Evolutionary conservation across 2,797 vertebrate species (phyloP).

Genomic region (Emys orbicularis): DNA sequence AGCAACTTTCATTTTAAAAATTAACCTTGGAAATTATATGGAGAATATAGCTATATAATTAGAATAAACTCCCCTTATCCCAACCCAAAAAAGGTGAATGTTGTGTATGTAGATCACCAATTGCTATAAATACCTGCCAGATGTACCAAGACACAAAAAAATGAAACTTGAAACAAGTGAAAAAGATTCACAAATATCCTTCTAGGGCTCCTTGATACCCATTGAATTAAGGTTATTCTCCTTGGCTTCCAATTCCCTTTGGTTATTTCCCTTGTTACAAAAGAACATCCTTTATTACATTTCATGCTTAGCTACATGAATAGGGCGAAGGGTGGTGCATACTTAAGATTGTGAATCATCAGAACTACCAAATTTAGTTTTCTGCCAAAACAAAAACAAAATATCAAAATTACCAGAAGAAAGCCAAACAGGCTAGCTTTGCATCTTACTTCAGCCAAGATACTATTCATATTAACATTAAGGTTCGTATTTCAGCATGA

Average conservation of each 20-base stretch:
- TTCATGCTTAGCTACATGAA: background rate
- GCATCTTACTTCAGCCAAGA: slow-evolving; percentile 15
- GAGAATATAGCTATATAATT: background rate
- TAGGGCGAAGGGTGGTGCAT: background rate
- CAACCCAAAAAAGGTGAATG: background rate
- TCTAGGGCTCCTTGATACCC: background rate
- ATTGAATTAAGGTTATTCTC: background rate
- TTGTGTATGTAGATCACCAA: background rate
- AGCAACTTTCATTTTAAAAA: background rate
- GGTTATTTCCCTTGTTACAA: background rate
- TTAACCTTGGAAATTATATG: background rate
- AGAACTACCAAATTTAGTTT: slow-evolving; percentile 4
- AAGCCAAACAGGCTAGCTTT: background rate
- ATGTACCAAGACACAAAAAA: background rate
- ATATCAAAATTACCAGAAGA: background rate
- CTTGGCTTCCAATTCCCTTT: background rate
- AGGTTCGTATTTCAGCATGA: slow-evolving; percentile 47
- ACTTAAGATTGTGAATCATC: background rate
- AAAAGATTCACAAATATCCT: background rate
- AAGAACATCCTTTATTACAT: background rate
- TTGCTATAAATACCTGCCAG: background rate
- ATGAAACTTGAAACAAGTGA: background rate
- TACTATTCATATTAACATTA: slow-evolving; percentile 37
- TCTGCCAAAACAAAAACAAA: slow-evolving; percentile 30
- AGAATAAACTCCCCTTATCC: background rate